Conservation (phyloP, 2,888 invertebrate species). For the Troides helena region DNA sequence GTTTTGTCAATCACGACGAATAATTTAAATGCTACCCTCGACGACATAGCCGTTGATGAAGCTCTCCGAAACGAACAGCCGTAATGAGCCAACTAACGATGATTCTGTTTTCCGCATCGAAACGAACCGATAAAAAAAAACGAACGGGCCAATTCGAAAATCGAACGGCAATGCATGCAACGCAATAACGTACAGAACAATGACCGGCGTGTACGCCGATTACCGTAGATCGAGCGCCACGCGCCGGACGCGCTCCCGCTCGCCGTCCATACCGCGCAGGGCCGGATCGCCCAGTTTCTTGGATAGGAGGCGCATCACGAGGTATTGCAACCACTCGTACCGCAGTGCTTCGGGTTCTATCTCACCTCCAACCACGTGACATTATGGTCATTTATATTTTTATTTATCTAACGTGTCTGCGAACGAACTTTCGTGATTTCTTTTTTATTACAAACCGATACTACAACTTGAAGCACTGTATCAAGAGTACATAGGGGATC, state of each 20-base stretch:
- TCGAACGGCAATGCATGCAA: constrained; percentile 20
- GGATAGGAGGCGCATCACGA: constrained; percentile 95
- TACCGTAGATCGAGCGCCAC: constrained; percentile 72
- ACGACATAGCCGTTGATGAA: not conserved
- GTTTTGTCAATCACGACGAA: constrained; percentile 13
- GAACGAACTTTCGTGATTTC: too few species aligned
- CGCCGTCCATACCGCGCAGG: constrained; percentile 94
- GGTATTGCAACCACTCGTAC: constrained; percentile 79
- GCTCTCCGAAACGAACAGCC: constrained; percentile 19
- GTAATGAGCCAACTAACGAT: constrained; percentile 9
- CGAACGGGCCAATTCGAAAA: constrained; percentile 18
- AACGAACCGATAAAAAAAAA: constrained; percentile 16
- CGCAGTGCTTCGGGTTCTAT: constrained; percentile 21
- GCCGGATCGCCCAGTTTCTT: constrained; percentile 97
- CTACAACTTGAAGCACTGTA: constrained; percentile 25
- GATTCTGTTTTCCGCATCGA: constrained; percentile 22
- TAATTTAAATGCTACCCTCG: not conserved
- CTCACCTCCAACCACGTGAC: too few species aligned
- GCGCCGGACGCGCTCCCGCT: constrained; percentile 80
- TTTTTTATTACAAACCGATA: not conserved
- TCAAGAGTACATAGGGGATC: constrained; percentile 31
- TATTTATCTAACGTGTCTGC: too few species aligned
- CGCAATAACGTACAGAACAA: constrained; percentile 55
- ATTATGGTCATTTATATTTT: too few species aligned
- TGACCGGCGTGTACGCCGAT: constrained; percentile 78